Conservation (phyloP, 2,797 vertebrate species). For the Falco berigora region DNA sequence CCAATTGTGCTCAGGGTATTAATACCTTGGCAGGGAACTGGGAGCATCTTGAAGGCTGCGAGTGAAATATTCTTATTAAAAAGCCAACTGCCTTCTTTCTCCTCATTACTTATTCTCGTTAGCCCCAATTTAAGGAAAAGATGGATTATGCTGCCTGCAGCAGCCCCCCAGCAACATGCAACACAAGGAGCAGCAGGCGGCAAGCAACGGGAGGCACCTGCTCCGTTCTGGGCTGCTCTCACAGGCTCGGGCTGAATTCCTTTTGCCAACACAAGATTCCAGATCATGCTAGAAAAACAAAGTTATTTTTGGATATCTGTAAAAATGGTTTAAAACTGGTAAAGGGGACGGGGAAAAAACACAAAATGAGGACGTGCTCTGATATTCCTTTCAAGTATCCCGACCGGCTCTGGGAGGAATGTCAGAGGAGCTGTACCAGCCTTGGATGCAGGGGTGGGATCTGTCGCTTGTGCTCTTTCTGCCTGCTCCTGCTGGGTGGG, state of each 20-base stretch:
- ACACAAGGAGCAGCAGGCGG: not conserved
- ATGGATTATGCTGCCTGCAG: not conserved
- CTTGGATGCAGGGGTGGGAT: not conserved
- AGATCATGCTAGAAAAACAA: not conserved
- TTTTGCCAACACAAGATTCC: not conserved
- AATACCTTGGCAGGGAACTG: not conserved
- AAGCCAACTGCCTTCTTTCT: not conserved
- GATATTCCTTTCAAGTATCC: not conserved
- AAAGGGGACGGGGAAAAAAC: not conserved
- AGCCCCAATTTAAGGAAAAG: not conserved
- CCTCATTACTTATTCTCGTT: not conserved
- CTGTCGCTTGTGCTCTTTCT: rapidly evolving
- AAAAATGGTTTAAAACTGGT: not conserved
- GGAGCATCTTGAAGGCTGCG: not conserved
- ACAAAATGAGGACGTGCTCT: not conserved
- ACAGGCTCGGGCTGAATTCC: not conserved
- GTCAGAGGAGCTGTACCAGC: not conserved
- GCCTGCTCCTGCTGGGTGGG: not conserved
- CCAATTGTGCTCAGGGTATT: not conserved
- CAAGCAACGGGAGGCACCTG: not conserved
- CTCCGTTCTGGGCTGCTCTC: not conserved
- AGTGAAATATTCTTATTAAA: not conserved
- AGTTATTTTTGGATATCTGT: not conserved
- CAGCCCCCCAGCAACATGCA: not conserved
- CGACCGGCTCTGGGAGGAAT: not conserved